Percentiles rank a stretch among this genome's conserved stretches.
Evolutionary conservation across 2,113 vertebrate genomes (phyloP).

Genomic region (Indicator indicator): DNA sequence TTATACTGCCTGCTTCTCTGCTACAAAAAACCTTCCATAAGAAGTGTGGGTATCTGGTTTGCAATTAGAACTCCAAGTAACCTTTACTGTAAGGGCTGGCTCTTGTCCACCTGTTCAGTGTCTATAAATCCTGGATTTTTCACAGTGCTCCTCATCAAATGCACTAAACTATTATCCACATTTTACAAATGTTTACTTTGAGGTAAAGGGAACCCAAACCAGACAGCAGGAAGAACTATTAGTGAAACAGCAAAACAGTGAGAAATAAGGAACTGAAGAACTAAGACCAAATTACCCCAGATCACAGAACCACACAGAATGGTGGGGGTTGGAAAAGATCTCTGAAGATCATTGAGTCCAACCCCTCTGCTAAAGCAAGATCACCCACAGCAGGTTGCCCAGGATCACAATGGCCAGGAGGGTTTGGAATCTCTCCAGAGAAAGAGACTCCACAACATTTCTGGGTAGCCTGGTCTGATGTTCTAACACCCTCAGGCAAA

Average conservation of each 20-base stretch:
- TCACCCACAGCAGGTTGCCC: no score
- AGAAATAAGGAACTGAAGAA: neutral
- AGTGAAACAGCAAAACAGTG: neutral
- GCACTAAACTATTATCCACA: neutral
- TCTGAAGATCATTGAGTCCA: no score
- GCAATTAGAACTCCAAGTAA: neutral
- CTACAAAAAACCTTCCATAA: neutral
- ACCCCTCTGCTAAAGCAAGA: no score
- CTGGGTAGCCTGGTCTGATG: no score
- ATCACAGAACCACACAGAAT: no score
- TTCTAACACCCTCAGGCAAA: no score
- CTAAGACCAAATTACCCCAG: neutral
- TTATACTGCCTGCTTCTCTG: neutral
- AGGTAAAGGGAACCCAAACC: neutral
- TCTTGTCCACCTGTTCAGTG: neutral
- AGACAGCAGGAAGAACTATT: neutral
- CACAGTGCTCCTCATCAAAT: neutral
- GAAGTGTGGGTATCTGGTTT: rapidly evolving
- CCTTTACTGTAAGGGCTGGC: neutral
- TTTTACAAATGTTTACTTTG: neutral
- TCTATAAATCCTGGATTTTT: neutral
- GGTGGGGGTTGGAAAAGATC: no score
- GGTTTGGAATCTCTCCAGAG: no score
- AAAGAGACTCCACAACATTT: no score
- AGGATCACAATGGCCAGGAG: no score